phyloP scores from a whole-genome alignment of 2,113 vertebrate genomes.

The Psammodynastes pulverulentus region DNA sequence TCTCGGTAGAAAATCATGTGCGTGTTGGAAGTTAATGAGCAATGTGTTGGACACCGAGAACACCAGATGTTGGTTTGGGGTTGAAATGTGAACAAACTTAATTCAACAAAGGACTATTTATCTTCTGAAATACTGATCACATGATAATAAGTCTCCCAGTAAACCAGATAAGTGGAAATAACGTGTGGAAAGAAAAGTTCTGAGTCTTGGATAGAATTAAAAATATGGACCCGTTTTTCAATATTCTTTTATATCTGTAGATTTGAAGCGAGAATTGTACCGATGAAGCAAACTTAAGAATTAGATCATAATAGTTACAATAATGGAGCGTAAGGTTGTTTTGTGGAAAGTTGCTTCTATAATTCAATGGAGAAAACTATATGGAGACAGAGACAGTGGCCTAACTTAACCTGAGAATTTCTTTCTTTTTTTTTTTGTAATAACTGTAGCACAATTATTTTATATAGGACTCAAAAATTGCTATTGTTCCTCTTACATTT shows the following conservation, averaged over 20 bases:
- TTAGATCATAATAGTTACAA: background rate
- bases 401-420: no score
- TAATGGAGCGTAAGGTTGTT: background rate
- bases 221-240: background rate
- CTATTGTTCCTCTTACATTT: background rate
- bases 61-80: conserved; percentile 32
- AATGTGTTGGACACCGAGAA: conserved; percentile 23
- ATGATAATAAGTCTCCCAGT: conserved; percentile 26
- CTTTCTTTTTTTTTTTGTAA: no score
- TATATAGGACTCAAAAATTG: background rate
- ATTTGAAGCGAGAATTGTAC: background rate
- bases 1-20: conserved; percentile 44
- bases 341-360: background rate
- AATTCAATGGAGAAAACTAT: no score
- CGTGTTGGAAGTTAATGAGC: conserved; percentile 44
- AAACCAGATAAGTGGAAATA: background rate
- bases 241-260: background rate
- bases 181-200: background rate
- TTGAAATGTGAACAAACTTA: conserved; percentile 29
- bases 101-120: conserved; percentile 39
- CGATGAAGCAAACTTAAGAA: background rate
- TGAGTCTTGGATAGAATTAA: background rate
- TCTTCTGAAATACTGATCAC: conserved; percentile 30
- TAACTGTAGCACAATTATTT: background rate
- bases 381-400: no score